Evolutionary conservation across 2,113 vertebrate genomes (phyloP), one percentile per base, ranked within the genome.

Genomic region (Seriola dumerili): DNA sequence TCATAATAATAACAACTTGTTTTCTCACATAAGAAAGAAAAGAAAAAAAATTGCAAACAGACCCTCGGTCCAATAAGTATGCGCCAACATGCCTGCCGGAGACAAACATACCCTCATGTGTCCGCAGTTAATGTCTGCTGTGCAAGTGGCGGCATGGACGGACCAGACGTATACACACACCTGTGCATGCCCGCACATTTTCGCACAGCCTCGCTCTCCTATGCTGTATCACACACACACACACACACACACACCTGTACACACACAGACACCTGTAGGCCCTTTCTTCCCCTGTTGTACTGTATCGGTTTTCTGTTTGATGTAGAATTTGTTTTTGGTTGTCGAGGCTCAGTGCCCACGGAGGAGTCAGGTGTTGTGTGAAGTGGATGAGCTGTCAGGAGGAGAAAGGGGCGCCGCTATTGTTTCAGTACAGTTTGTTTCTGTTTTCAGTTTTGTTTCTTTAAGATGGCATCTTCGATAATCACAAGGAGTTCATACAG

Each of bases 281-380:
- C 23, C 55, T 54, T 34, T 67, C 46, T 48, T 48, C 54, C 25
- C 9, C 40, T 23, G 11, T 81, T 76, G 50, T 86, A 85, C 85
- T 73, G 87, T 88, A 86, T 92, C 87, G 44, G 77, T 74, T 88
- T 91, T 72, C 86, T 32, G 48, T 87, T 90, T 92, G 84, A 88
- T 91, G 87, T 48, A 0, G n/a, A 66, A 80, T 73, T 81, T 61
- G 89, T 85, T 91, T 89, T 78, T 83, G 76, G 79, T 63, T 1
- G 75, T 85, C 36, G 36, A 66, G 89, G 83, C 86, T 71, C 52
- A 21, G 79, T 8, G 79, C 46, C 32, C 16, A 52, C 58, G 1
- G 48, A 23, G 76, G 70, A 70, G 66, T 87, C 85, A 48, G 83
- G 81, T 81, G 91, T 62, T 64, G 65, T 38, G 78, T 74, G 86